Percentiles rank a stretch among this genome's conserved stretches.
These are phyloP conservation scores for Luperina testacea DNA, from an alignment of 2,888 invertebrate species.

Conservation along the genomic window DNA sequence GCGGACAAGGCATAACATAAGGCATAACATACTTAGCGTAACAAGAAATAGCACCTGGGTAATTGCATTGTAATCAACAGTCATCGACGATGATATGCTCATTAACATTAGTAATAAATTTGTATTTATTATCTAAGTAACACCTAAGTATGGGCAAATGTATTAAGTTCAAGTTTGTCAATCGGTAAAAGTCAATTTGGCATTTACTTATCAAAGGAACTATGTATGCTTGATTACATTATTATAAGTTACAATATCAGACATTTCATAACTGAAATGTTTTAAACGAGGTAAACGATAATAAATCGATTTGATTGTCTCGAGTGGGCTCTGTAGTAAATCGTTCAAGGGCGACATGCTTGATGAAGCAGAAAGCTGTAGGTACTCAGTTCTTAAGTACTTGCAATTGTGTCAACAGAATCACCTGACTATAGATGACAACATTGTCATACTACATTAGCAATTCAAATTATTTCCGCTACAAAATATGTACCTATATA, in stretches of 20 bases:
- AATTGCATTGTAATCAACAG: constrained; percentile 26
- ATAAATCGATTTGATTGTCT: constrained; percentile 49
- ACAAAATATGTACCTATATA: constrained; percentile 34
- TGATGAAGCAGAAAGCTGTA: constrained; percentile 68
- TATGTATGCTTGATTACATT: constrained; percentile 5
- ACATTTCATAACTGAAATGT: constrained; percentile 29
- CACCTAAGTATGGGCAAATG: neutral
- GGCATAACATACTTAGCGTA: neutral
- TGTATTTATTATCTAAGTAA: neutral
- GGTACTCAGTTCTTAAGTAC: constrained; percentile 39
- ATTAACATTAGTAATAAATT: constrained; percentile 24
- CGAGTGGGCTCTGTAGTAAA: constrained; percentile 45
- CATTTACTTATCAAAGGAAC: constrained; percentile 22
- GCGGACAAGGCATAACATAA: neutral
- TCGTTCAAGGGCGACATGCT: constrained; percentile 73
- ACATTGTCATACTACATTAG: constrained; percentile 32
- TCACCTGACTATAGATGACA: constrained; percentile 53
- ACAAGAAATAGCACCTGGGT: constrained; percentile 3
- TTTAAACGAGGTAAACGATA: constrained; percentile 35
- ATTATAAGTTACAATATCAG: constrained; percentile 15
- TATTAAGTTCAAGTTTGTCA: neutral
- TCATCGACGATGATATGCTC: neutral
- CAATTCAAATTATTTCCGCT: constrained; percentile 53
- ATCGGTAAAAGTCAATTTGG: constrained; percentile 22
- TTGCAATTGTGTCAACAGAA: constrained; percentile 42